Conservation (phyloP, 2,797 vertebrate genomes). For the Thalassophryne amazonica region DNA sequence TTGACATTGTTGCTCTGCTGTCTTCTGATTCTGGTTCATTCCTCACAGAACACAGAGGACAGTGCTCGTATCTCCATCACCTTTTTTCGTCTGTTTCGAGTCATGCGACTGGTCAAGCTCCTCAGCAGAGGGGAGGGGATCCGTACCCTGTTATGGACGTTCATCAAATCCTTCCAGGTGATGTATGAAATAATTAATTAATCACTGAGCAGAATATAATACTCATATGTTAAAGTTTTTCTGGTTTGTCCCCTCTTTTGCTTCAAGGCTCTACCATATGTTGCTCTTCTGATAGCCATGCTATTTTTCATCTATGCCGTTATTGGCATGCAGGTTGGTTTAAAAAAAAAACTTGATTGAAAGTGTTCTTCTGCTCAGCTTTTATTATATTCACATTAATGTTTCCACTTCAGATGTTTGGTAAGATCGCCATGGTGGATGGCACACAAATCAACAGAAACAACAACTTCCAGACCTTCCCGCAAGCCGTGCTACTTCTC, state of each 20-base stretch:
- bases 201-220: background rate
- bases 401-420: slow-evolving; percentile 86
- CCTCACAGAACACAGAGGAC: slow-evolving; percentile 94
- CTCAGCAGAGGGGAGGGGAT: slow-evolving; percentile 98
- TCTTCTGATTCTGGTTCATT: slow-evolving; percentile 40
- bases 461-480: slow-evolving; percentile 99
- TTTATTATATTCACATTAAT: background rate
- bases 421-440: slow-evolving; percentile 96
- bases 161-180: slow-evolving; percentile 99
- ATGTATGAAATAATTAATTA: slow-evolving; percentile 10
- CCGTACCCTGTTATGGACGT: slow-evolving; percentile 96
- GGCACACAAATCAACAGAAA: slow-evolving; percentile 97
- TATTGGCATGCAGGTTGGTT: slow-evolving; percentile 97
- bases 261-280: slow-evolving; percentile 90
- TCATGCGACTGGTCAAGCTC: slow-evolving; percentile 98
- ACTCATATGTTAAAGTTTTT: background rate
- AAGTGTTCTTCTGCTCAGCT: background rate
- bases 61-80: slow-evolving; percentile 98
- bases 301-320: slow-evolving; percentile 99
- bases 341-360: background rate
- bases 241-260: slow-evolving; percentile 6
- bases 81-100: slow-evolving; percentile 98
- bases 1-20: background rate
- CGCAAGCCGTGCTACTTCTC: slow-evolving; percentile 93
- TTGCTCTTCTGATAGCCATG: slow-evolving; percentile 98